Evolutionary conservation across 1,140 invertebrate species (phyloP), one percentile per base, ranked within the genome.

Genomic region (Bacillus rossius): DNA sequence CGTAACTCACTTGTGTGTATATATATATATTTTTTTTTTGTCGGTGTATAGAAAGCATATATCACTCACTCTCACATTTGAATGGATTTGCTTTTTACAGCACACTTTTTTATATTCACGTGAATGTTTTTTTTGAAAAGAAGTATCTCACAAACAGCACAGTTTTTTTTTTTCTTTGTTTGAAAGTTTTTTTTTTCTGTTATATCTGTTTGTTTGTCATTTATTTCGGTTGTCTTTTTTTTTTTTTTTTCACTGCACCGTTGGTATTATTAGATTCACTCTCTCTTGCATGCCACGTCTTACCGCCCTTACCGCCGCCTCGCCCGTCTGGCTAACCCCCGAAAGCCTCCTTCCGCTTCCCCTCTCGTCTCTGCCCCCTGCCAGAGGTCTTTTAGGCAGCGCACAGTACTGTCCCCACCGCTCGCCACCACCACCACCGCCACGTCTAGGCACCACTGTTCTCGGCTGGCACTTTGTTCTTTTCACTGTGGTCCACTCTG

Each of bases 321-420:
- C 10, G 29, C 10, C 29, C 29, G 10, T 34, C n/a, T 45, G 14
- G 20, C 47, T 47, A 17, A 20, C 29, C n/a, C 17, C 16, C 55
- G 20, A 10, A n/a, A 22, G 10, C 37, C 34, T 26, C 53, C 40
- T 38, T 40, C 80, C 76, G 70, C 77, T 73, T 71, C 68, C 75
- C 72, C 74, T 74, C 43, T 34, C 10, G 29, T 34, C 29, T 34
- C 29, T 34, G 29, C 29, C 10, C n/a, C 29, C 29, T 34, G 29
- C 10, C 29, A 34, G 66, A 70, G 71, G 61, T 67, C 69, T 72
- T 45, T 55, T 60, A 55, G 52, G 58, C 52, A 55, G 41, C 55
- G 50, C 58, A 60, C 48, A 57, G 16, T 38, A 34, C 54, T 57
- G 17, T 34, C n/a, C 22, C 17, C 55, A 10, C 17, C 45, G 53